Percentiles rank a stretch among this genome's conserved stretches.
phyloP scores from a whole-genome alignment of 2,888 invertebrate genomes.

The Archips xylosteana region DNA sequence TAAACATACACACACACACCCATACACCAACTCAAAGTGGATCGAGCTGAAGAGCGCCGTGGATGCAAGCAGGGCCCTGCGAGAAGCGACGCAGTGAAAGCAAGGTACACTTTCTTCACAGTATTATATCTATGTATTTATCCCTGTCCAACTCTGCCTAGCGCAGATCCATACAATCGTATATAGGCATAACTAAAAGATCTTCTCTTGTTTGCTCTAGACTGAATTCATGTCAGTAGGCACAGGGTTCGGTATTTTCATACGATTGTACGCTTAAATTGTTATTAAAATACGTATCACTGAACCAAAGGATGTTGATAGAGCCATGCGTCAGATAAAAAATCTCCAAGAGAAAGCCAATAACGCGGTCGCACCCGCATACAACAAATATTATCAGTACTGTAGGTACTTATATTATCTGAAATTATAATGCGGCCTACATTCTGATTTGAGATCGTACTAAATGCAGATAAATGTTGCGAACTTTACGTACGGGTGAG shows the following conservation, averaged over 20 bases:
- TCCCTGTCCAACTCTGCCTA: too few species aligned
- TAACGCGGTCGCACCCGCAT: constrained; percentile 28
- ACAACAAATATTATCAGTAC: constrained; percentile 5
- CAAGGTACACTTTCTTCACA: too few species aligned
- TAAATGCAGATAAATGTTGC: background rate
- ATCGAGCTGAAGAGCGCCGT: too few species aligned
- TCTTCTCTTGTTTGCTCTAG: background rate
- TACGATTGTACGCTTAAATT: background rate
- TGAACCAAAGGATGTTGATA: constrained; percentile 34
- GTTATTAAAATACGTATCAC: constrained; percentile 12
- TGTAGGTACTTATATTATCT: background rate
- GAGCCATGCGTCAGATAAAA: constrained; percentile 1
- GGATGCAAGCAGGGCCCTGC: too few species aligned
- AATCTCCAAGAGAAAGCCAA: constrained; percentile 27
- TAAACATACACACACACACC: too few species aligned
- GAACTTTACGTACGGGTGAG: background rate
- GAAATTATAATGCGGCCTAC: constrained; percentile 24
- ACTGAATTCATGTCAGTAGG: background rate
- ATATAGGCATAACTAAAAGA: too few species aligned
- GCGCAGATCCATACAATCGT: too few species aligned
- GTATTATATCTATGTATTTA: too few species aligned
- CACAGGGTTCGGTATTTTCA: background rate
- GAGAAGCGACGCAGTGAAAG: too few species aligned
- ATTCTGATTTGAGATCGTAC: background rate
- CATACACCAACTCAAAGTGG: too few species aligned